phyloP scores from a whole-genome alignment of 2,888 invertebrate genomes.

The Odontocerum albicorne region DNA sequence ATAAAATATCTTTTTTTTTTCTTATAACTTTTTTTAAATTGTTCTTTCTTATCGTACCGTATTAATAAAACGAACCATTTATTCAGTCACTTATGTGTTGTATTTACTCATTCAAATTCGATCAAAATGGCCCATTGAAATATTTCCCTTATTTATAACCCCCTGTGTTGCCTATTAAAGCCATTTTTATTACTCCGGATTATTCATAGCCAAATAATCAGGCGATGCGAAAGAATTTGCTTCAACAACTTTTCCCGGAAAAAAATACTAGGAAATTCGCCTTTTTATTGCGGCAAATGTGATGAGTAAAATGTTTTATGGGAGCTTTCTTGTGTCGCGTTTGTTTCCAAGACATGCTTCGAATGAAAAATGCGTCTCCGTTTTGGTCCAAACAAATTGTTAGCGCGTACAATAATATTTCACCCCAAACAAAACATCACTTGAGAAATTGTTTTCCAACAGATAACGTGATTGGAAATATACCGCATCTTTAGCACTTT shows the following conservation, averaged over 20 bases:
- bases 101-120: too few relatives aligned
- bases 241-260: neutral
- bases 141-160: too few relatives aligned
- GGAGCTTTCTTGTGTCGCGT: constrained; percentile 19
- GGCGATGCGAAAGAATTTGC: neutral
- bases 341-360: constrained; percentile 13
- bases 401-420: constrained; percentile 14
- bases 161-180: constrained; percentile 16
- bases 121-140: too few relatives aligned
- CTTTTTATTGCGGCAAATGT: constrained; percentile 16
- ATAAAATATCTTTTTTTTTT: too few relatives aligned
- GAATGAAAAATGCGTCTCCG: constrained; percentile 17
- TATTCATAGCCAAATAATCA: constrained; percentile 14
- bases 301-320: constrained; percentile 20
- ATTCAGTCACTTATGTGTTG: too few relatives aligned
- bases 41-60: too few relatives aligned
- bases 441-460: constrained; percentile 13
- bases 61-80: too few relatives aligned
- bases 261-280: constrained; percentile 4
- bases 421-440: constrained; percentile 10
- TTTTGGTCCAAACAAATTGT: constrained; percentile 15
- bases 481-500: too few relatives aligned
- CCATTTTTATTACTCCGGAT: constrained; percentile 3
- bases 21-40: too few relatives aligned
- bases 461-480: too few relatives aligned